Base-by-base conservation (phyloP, 2,888 invertebrate species). In the Zaprionus bogoriensis region DNA sequence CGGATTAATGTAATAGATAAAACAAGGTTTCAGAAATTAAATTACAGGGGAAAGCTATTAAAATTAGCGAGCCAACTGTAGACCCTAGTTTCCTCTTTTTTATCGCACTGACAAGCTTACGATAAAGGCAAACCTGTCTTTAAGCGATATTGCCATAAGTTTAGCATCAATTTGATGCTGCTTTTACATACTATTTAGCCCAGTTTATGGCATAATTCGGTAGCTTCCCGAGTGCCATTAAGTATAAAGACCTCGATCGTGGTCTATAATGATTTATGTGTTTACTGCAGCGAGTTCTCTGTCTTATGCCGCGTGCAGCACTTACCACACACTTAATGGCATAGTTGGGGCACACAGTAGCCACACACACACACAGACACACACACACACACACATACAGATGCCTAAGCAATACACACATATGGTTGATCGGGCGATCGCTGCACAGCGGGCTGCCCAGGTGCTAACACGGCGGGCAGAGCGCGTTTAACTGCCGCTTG, bases 381-480 rank as follows among this genome's bases (percentile, higher is more conserved):
- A 7, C 32, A 14, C 32, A 32, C 32, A 32, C 32, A 32, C 32
- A 2, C 5, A 3, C 12, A 32, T 14, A 30, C 30, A 4, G 12
- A 14, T 14, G 3, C 32, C n/a, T n/a, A n/a, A n/a, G n/a, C n/a
- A n/a, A 7, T 14, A 14, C 32, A 32, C 32, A 32, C 32, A 32
- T 14, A 17, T 14, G 9, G 7, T 17, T 14, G 14, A 36, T 17
- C 32, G 9, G 7, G 6, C 32, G 14, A 36, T 17, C 32, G 6
- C 32, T 36, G 32, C 77, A 48, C 82, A 82, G 82, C 82, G 79
- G 79, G 82, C 27, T 36, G 70, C 44, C n/a, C 71, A 23, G 50
- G 57, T 66, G 47, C 47, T 55, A 55, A 47, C 14, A n/a, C n/a
- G n/a, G n/a, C n/a, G n/a, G n/a, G n/a, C n/a, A n/a, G n/a, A n/a